Evolutionary conservation across 2,888 invertebrate genomes (phyloP).

Genomic region (Plagodis pulveraria): DNA sequence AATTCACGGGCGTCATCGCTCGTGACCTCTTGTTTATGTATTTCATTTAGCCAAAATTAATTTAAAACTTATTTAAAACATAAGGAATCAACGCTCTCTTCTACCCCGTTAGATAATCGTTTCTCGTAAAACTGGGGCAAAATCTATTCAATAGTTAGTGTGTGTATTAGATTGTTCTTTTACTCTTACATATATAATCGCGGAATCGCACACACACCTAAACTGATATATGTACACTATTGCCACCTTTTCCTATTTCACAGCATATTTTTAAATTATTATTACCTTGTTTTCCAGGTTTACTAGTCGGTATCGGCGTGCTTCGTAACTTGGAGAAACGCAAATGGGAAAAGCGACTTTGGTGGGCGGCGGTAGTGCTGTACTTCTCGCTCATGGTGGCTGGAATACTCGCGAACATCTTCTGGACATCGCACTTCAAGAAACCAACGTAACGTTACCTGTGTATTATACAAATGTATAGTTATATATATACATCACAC

Average conservation of each 20-base stretch:
- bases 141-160: too few relatives aligned
- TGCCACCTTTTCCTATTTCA: neutral
- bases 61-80: too few relatives aligned
- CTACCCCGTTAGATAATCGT: too few relatives aligned
- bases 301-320: conserved; percentile 93
- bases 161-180: too few relatives aligned
- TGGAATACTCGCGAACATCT: conserved; percentile 90
- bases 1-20: too few relatives aligned
- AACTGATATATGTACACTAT: too few relatives aligned
- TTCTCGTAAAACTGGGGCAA: too few relatives aligned
- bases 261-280: neutral
- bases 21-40: too few relatives aligned
- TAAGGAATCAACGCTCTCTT: too few relatives aligned
- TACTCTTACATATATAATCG: too few relatives aligned
- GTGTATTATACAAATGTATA: neutral
- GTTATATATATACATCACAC: neutral
- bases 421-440: conserved; percentile 75
- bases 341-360: conserved; percentile 92
- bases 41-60: too few relatives aligned
- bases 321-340: conserved; percentile 92
- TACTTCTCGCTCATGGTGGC: conserved; percentile 89
- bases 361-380: conserved; percentile 91
- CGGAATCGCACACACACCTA: too few relatives aligned
- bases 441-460: neutral
- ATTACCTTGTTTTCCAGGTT: conserved; percentile 81